Percentiles rank a stretch among this genome's conserved stretches.
Evolutionary conservation across 2,888 invertebrate genomes (phyloP).

Genomic region (Hypsopygia costalis): DNA sequence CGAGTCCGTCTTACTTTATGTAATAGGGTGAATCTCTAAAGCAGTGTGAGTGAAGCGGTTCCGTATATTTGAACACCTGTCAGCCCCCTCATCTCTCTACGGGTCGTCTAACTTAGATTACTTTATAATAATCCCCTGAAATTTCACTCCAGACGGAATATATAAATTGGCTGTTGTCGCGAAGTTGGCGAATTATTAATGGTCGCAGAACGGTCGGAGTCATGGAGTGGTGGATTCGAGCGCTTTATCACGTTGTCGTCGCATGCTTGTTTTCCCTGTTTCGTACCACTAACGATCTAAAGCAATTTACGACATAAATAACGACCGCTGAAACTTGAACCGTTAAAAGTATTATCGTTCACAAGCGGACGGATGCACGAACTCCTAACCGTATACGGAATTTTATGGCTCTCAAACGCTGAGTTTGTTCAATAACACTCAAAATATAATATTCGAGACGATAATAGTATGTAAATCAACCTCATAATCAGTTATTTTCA

Average conservation of each 20-base stretch:
- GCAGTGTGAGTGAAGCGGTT: slow-evolving; percentile 40
- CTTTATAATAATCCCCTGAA: slow-evolving; percentile 70
- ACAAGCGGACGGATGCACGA: slow-evolving; percentile 33
- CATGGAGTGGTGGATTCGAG: slow-evolving; percentile 42
- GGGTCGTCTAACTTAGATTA: slow-evolving; percentile 73
- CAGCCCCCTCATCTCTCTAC: slow-evolving; percentile 55
- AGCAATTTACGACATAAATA: slow-evolving; percentile 54
- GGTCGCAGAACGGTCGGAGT: slow-evolving; percentile 37
- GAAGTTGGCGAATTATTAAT: slow-evolving; percentile 62
- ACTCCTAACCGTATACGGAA: slow-evolving; percentile 18
- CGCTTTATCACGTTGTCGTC: slow-evolving; percentile 52
- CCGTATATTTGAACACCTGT: slow-evolving; percentile 71
- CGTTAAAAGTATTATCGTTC: slow-evolving; percentile 49
- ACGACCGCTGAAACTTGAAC: slow-evolving; percentile 46
- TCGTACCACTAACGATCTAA: slow-evolving; percentile 45
- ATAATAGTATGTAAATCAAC: too few relatives aligned
- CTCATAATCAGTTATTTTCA: too few relatives aligned
- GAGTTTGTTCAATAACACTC: slow-evolving; percentile 1
- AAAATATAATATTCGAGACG: too few relatives aligned
- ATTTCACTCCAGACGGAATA: slow-evolving; percentile 60
- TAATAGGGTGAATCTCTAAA: slow-evolving; percentile 48
- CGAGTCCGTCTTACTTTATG: slow-evolving; percentile 40
- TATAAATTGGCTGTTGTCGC: slow-evolving; percentile 63
- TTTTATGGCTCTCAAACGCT: background rate
- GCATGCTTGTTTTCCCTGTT: slow-evolving; percentile 46